A percentile compares a stretch with the other conserved stretches of the same genome.
These are phyloP conservation scores for Drosophila tropicalis DNA, from an alignment of 1,140 invertebrate genomes.

Conservation along the genomic window DNA sequence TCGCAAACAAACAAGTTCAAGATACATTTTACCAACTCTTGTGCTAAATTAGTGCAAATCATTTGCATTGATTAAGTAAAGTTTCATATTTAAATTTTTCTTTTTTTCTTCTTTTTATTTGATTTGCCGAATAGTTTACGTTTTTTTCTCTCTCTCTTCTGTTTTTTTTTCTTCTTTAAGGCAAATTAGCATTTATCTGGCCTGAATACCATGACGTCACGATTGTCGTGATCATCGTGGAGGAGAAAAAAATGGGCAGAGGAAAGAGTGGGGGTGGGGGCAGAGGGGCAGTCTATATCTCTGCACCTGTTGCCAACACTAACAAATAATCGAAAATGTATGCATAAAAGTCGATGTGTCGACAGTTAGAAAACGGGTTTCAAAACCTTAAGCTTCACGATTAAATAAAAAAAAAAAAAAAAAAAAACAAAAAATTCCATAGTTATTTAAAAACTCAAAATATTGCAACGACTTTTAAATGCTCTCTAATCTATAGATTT, in stretches of 20 bases:
- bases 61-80: conserved; percentile 73
- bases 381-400: conserved; percentile 27
- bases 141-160: conserved; percentile 24
- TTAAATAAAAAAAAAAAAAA: conserved; percentile 20
- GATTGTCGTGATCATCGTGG: conserved; percentile 5
- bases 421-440: neutral
- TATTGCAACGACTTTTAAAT: neutral
- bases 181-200: conserved; percentile 6
- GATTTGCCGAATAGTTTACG: conserved; percentile 40
- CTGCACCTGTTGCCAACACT: conserved; percentile 46
- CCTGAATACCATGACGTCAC: conserved; percentile 36
- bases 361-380: conserved; percentile 46
- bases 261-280: no score
- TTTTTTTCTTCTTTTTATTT: conserved; percentile 64
- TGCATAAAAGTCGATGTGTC: conserved; percentile 48
- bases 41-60: conserved; percentile 73
- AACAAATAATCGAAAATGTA: conserved; percentile 23
- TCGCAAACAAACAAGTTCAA: conserved; percentile 37
- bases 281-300: conserved; percentile 18
- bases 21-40: conserved; percentile 49
- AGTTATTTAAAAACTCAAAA: neutral
- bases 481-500: neutral
- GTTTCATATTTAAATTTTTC: conserved; percentile 52
- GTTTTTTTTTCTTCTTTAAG: conserved; percentile 21
- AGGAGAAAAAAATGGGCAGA: neutral